Evolutionary conservation across 2,888 invertebrate species (phyloP).

Genomic region (Pyrrhosoma nymphula): DNA sequence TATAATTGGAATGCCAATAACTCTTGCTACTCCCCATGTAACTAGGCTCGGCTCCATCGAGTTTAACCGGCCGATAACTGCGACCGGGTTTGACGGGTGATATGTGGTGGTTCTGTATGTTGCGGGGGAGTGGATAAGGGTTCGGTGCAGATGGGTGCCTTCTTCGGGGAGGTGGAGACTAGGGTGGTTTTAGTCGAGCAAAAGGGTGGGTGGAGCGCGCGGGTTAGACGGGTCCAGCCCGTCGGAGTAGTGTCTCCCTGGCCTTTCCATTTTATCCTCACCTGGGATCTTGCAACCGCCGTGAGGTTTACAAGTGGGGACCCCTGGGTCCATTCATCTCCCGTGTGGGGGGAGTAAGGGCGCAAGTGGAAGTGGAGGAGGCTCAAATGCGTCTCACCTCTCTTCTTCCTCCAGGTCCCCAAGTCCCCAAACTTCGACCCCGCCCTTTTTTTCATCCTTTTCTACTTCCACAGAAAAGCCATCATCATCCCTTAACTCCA

Average conservation of each 20-base stretch:
- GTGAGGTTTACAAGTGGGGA: slow-evolving; percentile 42
- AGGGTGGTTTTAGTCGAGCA: neutral
- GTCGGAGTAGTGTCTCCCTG: slow-evolving; percentile 23
- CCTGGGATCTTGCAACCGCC: slow-evolving; percentile 42
- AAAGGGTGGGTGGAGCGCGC: neutral
- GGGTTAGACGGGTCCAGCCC: slow-evolving; percentile 10
- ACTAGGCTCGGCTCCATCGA: slow-evolving; percentile 26
- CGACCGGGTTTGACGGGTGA: slow-evolving; percentile 20
- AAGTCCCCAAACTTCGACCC: neutral
- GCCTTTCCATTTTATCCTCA: slow-evolving; percentile 45
- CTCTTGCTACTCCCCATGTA: slow-evolving; percentile 9
- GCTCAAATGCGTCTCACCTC: neutral
- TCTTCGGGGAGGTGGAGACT: neutral
- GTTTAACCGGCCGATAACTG: slow-evolving; percentile 8
- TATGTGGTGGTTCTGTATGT: neutral
- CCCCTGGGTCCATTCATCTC: slow-evolving; percentile 50
- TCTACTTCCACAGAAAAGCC: slow-evolving; percentile 9
- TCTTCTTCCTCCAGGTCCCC: neutral
- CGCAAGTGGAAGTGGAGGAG: neutral
- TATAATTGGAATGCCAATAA: slow-evolving; percentile 39
- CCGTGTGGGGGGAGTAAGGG: neutral
- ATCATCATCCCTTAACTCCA: slow-evolving; percentile 16
- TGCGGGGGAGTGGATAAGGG: neutral
- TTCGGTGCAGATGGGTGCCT: neutral
- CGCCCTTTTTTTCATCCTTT: neutral